A percentile compares a stretch with the other conserved stretches of the same genome.
These are phyloP conservation scores for Drosophila kurseongensis DNA, from an alignment of 1,140 invertebrate species.

Conservation along the genomic window DNA sequence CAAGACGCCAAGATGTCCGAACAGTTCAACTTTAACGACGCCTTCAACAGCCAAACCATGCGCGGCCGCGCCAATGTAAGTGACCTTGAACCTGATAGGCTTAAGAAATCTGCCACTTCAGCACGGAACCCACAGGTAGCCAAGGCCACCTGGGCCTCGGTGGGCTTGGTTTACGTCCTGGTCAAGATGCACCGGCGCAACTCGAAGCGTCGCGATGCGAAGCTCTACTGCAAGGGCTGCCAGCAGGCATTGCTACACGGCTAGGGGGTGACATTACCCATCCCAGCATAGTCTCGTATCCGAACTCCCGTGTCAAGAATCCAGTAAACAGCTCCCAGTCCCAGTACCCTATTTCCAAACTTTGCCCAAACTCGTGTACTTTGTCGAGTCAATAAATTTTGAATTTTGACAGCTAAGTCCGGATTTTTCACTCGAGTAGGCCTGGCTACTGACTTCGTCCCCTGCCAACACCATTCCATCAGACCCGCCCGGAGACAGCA, in stretches of 20 bases:
- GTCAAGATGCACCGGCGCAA: slow-evolving; percentile 53
- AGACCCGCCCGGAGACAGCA: slow-evolving; percentile 9
- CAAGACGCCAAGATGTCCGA: slow-evolving; percentile 35
- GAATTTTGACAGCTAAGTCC: neutral
- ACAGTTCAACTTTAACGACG: slow-evolving; percentile 38
- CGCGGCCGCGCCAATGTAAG: slow-evolving; percentile 71
- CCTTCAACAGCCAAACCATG: slow-evolving; percentile 56
- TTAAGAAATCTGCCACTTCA: no score
- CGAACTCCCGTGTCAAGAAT: neutral
- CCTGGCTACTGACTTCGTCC: slow-evolving; percentile 1
- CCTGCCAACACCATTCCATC: slow-evolving; percentile 1
- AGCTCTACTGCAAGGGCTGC: slow-evolving; percentile 61
- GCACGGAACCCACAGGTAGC: slow-evolving; percentile 89
- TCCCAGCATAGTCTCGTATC: neutral
- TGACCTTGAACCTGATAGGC: neutral
- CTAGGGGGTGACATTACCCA: neutral
- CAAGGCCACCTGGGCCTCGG: slow-evolving; percentile 63
- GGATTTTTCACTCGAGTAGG: slow-evolving; percentile 14
- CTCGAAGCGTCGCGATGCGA: slow-evolving; percentile 44
- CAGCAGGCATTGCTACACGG: slow-evolving; percentile 37
- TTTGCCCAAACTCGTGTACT: neutral
- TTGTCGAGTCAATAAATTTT: neutral
- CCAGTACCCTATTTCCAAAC: neutral
- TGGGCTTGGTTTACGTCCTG: slow-evolving; percentile 59
- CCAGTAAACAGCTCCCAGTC: neutral